These are phyloP conservation scores for Plestiodon gilberti DNA, from an alignment of 2,113 vertebrate species.

Conservation along the genomic window DNA sequence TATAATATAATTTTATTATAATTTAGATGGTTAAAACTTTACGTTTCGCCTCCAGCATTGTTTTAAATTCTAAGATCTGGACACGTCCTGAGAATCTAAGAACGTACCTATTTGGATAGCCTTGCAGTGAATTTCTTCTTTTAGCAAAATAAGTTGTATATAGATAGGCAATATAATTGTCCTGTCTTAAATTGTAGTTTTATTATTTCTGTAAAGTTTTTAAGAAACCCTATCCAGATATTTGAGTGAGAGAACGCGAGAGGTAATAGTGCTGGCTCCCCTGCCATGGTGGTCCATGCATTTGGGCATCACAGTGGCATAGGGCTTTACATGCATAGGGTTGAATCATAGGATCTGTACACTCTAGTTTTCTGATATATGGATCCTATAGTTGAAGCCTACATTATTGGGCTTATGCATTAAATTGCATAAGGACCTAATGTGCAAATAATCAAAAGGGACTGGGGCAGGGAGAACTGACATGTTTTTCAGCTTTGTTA, in stretches of 20 bases:
- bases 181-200: conserved; percentile 6
- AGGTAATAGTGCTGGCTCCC: neutral
- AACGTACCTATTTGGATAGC: too few species aligned
- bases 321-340: too few species aligned
- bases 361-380: neutral
- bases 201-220: neutral
- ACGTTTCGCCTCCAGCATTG: too few species aligned
- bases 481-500: neutral
- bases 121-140: neutral
- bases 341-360: neutral
- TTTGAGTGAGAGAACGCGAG: neutral
- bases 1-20: too few species aligned
- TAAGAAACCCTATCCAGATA: neutral
- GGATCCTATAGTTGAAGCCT: neutral
- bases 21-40: too few species aligned
- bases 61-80: too few species aligned
- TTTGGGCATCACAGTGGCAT: neutral
- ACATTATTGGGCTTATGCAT: neutral
- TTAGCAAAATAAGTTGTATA: neutral
- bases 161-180: neutral
- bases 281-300: neutral
- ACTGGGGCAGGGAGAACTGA: neutral
- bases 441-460: neutral
- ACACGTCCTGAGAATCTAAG: too few species aligned
- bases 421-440: neutral